These are phyloP conservation scores for Thaumatotibia leucotreta DNA, from an alignment of 1,140 invertebrate genomes.

Conservation along the genomic window DNA sequence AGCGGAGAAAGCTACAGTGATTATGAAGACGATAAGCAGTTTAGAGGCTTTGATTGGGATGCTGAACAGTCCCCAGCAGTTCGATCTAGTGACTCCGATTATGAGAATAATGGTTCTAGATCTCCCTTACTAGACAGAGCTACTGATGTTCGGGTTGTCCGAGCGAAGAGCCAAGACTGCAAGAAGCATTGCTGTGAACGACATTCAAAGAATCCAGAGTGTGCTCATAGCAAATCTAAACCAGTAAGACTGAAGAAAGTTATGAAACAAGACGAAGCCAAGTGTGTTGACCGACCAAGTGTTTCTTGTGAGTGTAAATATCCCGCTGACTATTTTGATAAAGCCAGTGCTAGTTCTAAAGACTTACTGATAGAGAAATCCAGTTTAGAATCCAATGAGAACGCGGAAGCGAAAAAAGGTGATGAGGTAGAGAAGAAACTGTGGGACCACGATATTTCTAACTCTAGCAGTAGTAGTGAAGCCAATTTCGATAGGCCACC, in stretches of 20 bases:
- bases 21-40: conserved; percentile 78
- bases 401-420: conserved; percentile 42
- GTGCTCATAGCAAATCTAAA: conserved; percentile 61
- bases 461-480: conserved; percentile 78
- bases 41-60: conserved; percentile 73
- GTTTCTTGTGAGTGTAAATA: conserved; percentile 57
- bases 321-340: conserved; percentile 71
- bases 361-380: conserved; percentile 79
- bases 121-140: conserved; percentile 76
- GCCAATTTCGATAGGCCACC: conserved; percentile 54
- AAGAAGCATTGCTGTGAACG: conserved; percentile 67
- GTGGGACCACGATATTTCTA: conserved; percentile 75
- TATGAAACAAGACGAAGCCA: conserved; percentile 51
- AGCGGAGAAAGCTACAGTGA: conserved; percentile 73
- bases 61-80: conserved; percentile 65
- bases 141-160: conserved; percentile 57
- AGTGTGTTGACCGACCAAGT: conserved; percentile 36
- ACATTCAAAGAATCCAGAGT: conserved; percentile 51
- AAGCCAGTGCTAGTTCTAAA: conserved; percentile 80
- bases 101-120: conserved; percentile 79
- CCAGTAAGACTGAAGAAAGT: conserved; percentile 69
- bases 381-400: conserved; percentile 74
- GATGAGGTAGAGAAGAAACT: conserved; percentile 62
- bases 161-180: conserved; percentile 60
- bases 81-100: conserved; percentile 76